Evolutionary conservation across 2,113 vertebrate species (phyloP).

Genomic region (Meleagris gallopavo): DNA sequence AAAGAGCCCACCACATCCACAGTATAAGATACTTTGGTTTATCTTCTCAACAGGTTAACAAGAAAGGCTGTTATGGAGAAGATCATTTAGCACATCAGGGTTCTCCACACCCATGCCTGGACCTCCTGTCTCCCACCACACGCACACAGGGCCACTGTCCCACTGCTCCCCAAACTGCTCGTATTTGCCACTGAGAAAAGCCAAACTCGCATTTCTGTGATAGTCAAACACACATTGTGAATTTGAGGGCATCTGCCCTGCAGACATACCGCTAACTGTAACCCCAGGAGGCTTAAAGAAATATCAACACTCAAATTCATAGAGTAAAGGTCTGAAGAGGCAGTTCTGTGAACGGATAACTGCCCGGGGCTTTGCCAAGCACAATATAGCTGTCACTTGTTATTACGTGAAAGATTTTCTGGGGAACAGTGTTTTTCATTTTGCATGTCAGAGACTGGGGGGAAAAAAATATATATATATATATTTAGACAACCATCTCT

Average conservation of each 20-base stretch:
- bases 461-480: not conserved
- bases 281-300: conserved; percentile 74
- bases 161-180: not conserved
- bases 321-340: conserved; percentile 74
- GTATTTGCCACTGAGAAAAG: not conserved
- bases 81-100: not conserved
- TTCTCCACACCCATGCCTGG: not conserved
- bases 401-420: conserved; percentile 78
- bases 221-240: conserved; percentile 42
- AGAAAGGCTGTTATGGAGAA: not conserved
- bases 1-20: not conserved
- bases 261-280: conserved; percentile 66
- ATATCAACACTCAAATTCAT: conserved; percentile 75
- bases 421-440: conserved; percentile 75
- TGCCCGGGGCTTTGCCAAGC: conserved; percentile 74
- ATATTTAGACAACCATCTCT: conserved; percentile 74
- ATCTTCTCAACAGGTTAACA: not conserved
- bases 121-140: not conserved
- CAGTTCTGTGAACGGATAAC: conserved; percentile 70
- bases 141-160: fast-evolving
- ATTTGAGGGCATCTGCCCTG: conserved; percentile 67
- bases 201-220: conserved; percentile 52
- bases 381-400: conserved; percentile 79
- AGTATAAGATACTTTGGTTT: not conserved
- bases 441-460: conserved; percentile 67